Conservation (phyloP, 1,140 invertebrate genomes). For the Caenorhabditis tropicalis region DNA sequence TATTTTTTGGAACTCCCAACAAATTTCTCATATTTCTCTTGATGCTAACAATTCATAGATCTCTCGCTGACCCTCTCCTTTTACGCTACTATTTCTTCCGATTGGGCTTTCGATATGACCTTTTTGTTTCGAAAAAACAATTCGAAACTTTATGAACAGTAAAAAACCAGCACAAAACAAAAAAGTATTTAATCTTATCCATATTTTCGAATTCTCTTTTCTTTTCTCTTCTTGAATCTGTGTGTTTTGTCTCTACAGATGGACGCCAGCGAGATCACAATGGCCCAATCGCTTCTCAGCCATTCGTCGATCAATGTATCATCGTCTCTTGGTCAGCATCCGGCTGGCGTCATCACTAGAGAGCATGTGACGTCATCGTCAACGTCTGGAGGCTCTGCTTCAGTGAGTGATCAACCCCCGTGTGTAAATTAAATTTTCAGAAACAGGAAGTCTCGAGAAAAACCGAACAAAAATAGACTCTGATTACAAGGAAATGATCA, state of each 20-base stretch:
- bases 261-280: conserved; percentile 40
- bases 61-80: not conserved
- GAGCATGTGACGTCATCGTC: conserved; percentile 42
- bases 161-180: no score
- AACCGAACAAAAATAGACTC: no score
- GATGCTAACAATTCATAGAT: not conserved
- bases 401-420: not conserved
- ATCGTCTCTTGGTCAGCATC: conserved; percentile 19
- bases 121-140: no score
- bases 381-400: conserved; percentile 40
- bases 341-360: conserved; percentile 37
- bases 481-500: no score
- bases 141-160: no score
- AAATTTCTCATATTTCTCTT: not conserved
- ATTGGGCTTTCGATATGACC: no score
- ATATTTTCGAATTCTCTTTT: not conserved
- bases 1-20: not conserved
- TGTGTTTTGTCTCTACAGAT: conserved; percentile 51
- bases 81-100: no score
- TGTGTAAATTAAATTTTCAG: no score
- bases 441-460: no score
- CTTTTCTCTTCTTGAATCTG: not conserved
- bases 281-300: conserved; percentile 44
- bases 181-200: not conserved
- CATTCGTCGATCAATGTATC: conserved; percentile 47